A percentile compares a stretch with the other conserved stretches of the same genome.
Conservation (phyloP, 2,797 vertebrate genomes). For the Sebastolobus alascanus region DNA sequence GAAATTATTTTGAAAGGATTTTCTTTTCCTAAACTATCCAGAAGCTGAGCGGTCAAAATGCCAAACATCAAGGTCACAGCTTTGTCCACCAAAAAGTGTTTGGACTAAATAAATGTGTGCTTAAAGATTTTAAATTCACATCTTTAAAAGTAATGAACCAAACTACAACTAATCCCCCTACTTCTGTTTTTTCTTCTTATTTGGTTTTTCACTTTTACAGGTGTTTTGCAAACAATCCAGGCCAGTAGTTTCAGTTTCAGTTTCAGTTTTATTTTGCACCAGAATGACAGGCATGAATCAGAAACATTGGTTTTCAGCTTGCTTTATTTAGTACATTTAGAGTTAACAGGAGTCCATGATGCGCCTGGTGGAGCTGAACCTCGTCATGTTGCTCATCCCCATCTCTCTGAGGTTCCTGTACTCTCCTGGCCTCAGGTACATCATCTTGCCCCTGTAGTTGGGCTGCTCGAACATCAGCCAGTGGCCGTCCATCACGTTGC, state of each 20-base stretch:
- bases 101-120: not conserved
- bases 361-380: constrained; percentile 73
- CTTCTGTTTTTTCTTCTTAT: not conserved
- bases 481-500: constrained; percentile 78
- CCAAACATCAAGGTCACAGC: not conserved
- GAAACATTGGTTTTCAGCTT: constrained; percentile 12
- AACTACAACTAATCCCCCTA: not conserved
- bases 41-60: not conserved
- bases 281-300: not conserved
- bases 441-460: constrained; percentile 71
- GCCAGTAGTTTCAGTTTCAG: not conserved
- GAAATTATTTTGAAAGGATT: not conserved
- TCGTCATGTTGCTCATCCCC: constrained; percentile 54
- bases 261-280: not conserved
- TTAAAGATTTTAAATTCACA: not conserved
- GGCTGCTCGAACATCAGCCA: constrained; percentile 79
- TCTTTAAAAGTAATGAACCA: not conserved
- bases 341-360: constrained; percentile 70
- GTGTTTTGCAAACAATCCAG: not conserved
- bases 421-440: constrained; percentile 77
- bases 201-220: not conserved
- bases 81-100: not conserved
- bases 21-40: not conserved
- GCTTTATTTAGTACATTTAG: constrained; percentile 60
- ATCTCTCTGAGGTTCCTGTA: constrained; percentile 71